Percentiles rank a stretch among this genome's conserved stretches.
phyloP scores from a whole-genome alignment of 2,888 invertebrate genomes.

The Sycophila texana region DNA sequence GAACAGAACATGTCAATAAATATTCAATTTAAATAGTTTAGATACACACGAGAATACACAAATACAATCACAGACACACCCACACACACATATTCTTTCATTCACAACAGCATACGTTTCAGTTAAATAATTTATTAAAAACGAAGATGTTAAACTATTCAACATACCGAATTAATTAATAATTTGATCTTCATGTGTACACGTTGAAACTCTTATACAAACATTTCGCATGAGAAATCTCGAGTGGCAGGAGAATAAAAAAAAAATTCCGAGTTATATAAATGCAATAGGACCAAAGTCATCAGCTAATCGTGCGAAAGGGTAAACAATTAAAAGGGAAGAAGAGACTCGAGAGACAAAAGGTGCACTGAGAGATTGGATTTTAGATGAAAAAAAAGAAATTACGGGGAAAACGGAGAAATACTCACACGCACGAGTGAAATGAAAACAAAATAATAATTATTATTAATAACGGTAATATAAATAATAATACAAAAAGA shows the following conservation, averaged over 20 bases:
- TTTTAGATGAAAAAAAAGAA: background rate
- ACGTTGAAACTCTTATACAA: too few species aligned
- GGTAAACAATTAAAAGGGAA: background rate
- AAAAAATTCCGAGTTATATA: background rate
- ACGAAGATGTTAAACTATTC: too few species aligned
- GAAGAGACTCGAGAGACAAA: background rate
- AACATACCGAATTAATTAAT: too few species aligned
- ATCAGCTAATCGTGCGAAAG: constrained; percentile 17
- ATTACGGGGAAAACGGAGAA: background rate
- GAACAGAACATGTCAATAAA: too few species aligned
- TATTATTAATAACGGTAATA: constrained; percentile 16
- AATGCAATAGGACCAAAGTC: constrained; percentile 37
- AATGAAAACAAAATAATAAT: constrained; percentile 24
- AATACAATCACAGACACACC: background rate
- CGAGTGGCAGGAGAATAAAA: background rate
- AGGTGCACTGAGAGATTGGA: too few species aligned
- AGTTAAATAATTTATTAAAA: too few species aligned
- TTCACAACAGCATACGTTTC: background rate
- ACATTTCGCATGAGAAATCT: background rate
- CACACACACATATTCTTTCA: background rate
- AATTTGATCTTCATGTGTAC: too few species aligned
- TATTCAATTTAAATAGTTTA: background rate
- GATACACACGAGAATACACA: background rate
- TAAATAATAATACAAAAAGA: background rate
- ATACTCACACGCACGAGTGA: constrained; percentile 12